Evolutionary conservation across 2,113 vertebrate genomes (phyloP).

Genomic region (Actinemys pallida): DNA sequence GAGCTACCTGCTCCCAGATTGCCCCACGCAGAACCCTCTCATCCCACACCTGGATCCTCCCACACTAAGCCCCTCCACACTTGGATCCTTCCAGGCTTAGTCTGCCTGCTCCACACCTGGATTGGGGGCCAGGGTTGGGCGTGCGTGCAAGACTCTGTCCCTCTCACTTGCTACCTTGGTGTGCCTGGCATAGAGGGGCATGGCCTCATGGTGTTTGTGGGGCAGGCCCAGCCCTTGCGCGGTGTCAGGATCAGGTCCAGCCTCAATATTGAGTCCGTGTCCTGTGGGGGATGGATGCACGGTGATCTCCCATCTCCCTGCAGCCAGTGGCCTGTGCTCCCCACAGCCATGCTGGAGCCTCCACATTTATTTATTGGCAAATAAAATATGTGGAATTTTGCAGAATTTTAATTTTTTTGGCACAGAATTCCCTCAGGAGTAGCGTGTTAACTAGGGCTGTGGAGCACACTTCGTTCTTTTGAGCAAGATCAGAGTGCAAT

Average conservation of each 20-base stretch:
- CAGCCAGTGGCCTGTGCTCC: too few relatives aligned
- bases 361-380: neutral
- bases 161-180: neutral
- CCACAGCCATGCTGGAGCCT: neutral
- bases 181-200: neutral
- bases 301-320: neutral
- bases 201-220: neutral
- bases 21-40: neutral
- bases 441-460: neutral
- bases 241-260: neutral
- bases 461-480: neutral
- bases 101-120: neutral
- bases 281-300: neutral
- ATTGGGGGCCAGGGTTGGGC: neutral
- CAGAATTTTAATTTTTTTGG: neutral
- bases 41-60: too few relatives aligned
- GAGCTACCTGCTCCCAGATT: too few relatives aligned
- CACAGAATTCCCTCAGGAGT: neutral
- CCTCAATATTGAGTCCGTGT: neutral
- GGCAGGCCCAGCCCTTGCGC: too few relatives aligned
- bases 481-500: neutral
- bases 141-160: neutral
- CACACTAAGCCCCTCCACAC: neutral
- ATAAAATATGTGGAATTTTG: neutral
- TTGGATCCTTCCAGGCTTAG: neutral